Evolutionary conservation across 2,888 invertebrate genomes (phyloP).

Genomic region (Amphipoea oculea): DNA sequence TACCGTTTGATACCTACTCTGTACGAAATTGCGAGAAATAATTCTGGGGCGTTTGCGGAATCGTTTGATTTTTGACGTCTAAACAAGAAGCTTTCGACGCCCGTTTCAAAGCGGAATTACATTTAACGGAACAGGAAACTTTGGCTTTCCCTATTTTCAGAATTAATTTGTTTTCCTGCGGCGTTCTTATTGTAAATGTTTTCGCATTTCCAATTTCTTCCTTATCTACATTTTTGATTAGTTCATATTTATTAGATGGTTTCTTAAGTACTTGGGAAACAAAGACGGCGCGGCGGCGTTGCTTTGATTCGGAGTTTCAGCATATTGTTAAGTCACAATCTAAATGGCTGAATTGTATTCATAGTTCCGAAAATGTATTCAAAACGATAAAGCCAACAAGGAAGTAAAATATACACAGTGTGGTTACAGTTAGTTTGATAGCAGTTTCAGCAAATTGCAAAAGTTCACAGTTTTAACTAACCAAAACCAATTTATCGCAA

Average conservation of each 20-base stretch:
- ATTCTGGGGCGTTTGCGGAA: conserved; percentile 38
- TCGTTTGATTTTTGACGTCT: conserved; percentile 60
- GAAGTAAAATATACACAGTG: neutral
- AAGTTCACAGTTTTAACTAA: conserved; percentile 39
- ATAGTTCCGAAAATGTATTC: conserved; percentile 3
- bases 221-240: conserved; percentile 57
- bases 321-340: neutral
- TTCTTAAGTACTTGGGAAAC: conserved; percentile 1
- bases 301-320: neutral
- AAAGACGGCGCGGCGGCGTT: neutral
- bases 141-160: conserved; percentile 57
- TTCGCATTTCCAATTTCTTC: conserved; percentile 52
- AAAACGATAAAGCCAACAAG: conserved; percentile 22
- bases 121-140: conserved; percentile 54
- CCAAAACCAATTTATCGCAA: conserved; percentile 33
- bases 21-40: conserved; percentile 52
- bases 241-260: conserved; percentile 45
- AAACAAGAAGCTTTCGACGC: conserved; percentile 52
- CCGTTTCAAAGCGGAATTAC: conserved; percentile 56
- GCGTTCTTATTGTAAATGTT: conserved; percentile 59
- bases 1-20: conserved; percentile 42
- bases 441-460: conserved; percentile 31
- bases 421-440: conserved; percentile 29
- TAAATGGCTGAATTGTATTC: neutral
- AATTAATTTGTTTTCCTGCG: conserved; percentile 65